Conservation (phyloP, 23 tunicate species). For the Halocynthia aurantium region DNA sequence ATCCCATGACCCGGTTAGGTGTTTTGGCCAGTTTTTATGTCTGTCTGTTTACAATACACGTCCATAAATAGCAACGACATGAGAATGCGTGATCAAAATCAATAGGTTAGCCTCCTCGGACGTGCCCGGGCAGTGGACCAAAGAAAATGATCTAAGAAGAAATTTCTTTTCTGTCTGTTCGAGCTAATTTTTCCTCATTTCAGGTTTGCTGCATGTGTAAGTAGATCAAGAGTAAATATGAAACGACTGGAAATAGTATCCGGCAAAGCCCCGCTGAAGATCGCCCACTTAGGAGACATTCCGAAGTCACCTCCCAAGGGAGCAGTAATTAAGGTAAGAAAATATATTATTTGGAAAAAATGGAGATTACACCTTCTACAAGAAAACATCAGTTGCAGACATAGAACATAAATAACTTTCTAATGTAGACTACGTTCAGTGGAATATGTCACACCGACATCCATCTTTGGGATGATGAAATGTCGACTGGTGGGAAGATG, state of each 20-base stretch:
- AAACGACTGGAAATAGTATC: constrained; percentile 1
- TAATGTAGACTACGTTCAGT: constrained; percentile 38
- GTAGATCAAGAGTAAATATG: not conserved
- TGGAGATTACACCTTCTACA: not conserved
- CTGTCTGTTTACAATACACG: no score
- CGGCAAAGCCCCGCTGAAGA: not conserved
- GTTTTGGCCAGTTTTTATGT: no score
- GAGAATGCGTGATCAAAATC: no score
- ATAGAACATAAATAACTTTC: no score
- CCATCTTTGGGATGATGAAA: constrained; percentile 50
- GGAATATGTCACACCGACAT: constrained; percentile 87
- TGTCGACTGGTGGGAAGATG: constrained; percentile 32
- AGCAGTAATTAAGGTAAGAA: constrained; percentile 3
- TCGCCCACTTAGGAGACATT: not conserved
- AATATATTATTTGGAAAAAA: not conserved
- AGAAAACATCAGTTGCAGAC: not conserved
- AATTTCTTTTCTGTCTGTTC: no score
- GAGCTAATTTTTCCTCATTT: no score
- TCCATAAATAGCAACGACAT: no score
- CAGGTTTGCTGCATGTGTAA: no score
- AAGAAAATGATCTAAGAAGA: no score
- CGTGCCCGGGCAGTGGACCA: no score
- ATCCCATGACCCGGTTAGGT: no score
- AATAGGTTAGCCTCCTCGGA: no score
- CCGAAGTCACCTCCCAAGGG: not conserved